These are phyloP conservation scores for Tretioscincus oriximinensis DNA, from an alignment of 2,113 vertebrate species.

Conservation along the genomic window DNA sequence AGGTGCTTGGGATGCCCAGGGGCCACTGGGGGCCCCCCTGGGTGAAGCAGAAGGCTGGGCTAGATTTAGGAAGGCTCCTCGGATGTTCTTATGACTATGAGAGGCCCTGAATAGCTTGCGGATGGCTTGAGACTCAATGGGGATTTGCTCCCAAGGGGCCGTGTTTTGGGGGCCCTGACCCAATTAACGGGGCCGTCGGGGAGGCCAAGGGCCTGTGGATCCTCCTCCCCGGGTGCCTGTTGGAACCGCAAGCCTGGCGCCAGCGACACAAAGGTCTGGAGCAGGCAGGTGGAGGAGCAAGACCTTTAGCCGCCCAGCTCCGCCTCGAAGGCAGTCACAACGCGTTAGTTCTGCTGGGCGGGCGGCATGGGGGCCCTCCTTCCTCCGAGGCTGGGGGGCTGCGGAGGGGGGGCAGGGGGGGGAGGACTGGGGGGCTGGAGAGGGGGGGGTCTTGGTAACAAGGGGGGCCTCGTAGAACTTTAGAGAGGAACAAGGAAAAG, in stretches of 20 bases:
- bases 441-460: slow-evolving; percentile 50
- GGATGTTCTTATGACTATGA: too few species aligned
- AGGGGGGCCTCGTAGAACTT: too few species aligned
- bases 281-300: too few species aligned
- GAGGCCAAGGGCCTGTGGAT: slow-evolving; percentile 3
- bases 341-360: slow-evolving; percentile 86
- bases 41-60: too few species aligned
- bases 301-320: background rate
- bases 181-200: background rate
- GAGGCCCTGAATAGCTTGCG: too few species aligned
- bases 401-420: slow-evolving; percentile 72
- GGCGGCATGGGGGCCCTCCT: slow-evolving; percentile 76
- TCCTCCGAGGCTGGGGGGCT: slow-evolving; percentile 64
- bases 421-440: background rate
- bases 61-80: too few species aligned
- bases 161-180: background rate
- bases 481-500: too few species aligned
- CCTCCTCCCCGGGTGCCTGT: background rate
- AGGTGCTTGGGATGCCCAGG: too few species aligned
- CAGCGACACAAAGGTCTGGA: slow-evolving; percentile 62
- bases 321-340: slow-evolving; percentile 66
- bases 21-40: too few species aligned
- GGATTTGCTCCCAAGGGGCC: background rate
- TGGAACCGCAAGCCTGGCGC: slow-evolving; percentile 69
- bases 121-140: too few species aligned